Percentiles rank a stretch among this genome's conserved stretches.
Conservation (phyloP, 2,797 vertebrate genomes). For the Anableps anableps region DNA sequence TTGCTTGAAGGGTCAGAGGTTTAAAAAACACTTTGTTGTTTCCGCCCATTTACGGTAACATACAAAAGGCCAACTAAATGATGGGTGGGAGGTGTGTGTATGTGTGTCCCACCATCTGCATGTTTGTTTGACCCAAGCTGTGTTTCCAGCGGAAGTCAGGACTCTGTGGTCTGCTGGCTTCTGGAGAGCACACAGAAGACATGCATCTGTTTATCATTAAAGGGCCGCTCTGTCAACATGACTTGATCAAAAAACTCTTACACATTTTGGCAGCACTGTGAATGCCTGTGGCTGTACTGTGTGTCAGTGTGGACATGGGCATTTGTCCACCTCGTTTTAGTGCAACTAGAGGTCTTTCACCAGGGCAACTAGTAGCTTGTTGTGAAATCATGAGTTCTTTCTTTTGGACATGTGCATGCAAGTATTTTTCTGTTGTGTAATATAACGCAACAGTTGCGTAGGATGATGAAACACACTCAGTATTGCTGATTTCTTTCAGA, state of each 20-base stretch:
- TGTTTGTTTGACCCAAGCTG: conserved; percentile 62
- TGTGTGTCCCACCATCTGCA: conserved; percentile 18
- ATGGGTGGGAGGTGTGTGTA: conserved; percentile 17
- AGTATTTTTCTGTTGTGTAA: conserved; percentile 27
- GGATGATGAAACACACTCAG: not conserved
- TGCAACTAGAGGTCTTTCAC: conserved; percentile 45
- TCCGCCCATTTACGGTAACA: conserved; percentile 38
- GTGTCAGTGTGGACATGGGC: conserved; percentile 28
- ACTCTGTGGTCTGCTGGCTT: conserved; percentile 39
- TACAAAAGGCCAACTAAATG: conserved; percentile 25
- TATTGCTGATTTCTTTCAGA: not conserved
- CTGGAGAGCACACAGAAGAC: conserved; percentile 42
- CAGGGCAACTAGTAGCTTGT: conserved; percentile 39
- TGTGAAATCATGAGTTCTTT: conserved; percentile 49
- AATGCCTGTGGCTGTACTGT: conserved; percentile 8
- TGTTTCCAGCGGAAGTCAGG: conserved; percentile 56
- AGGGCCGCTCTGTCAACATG: conserved; percentile 74
- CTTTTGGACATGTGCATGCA: not conserved
- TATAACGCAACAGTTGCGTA: not conserved
- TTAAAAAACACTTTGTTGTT: conserved; percentile 59
- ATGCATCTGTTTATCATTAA: conserved; percentile 67
- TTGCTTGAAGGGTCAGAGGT: conserved; percentile 30
- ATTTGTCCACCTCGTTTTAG: conserved; percentile 42
- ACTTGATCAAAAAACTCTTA: conserved; percentile 76
- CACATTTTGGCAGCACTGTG: conserved; percentile 59